phyloP scores from a whole-genome alignment of 2,888 invertebrate species.

The Drosophila cracens region DNA sequence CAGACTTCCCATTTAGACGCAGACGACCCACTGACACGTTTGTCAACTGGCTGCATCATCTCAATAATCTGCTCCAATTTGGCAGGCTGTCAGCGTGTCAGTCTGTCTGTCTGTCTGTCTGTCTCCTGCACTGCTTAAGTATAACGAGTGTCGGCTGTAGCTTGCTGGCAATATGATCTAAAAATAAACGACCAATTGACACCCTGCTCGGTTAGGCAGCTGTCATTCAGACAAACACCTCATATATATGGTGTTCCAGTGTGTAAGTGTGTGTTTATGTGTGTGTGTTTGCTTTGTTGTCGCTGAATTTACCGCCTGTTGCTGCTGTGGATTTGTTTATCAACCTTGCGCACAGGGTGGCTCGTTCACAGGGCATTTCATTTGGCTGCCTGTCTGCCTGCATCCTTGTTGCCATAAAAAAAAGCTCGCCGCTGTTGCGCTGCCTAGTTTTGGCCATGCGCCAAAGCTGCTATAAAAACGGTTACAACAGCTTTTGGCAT shows the following conservation, averaged over 20 bases:
- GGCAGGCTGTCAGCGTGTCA: conserved; percentile 39
- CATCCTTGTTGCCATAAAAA: conserved; percentile 57
- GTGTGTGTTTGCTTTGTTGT: neutral
- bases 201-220: conserved; percentile 24
- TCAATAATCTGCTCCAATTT: conserved; percentile 52
- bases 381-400: neutral
- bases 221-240: conserved; percentile 24
- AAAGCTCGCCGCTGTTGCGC: conserved; percentile 52
- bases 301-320: conserved; percentile 43
- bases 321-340: conserved; percentile 51
- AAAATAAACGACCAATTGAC: conserved; percentile 42
- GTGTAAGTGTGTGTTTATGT: neutral
- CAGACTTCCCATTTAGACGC: neutral
- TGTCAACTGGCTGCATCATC: conserved; percentile 45
- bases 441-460: conserved; percentile 53
- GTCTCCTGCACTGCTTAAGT: conserved; percentile 4
- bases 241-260: neutral
- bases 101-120: conserved; percentile 8
- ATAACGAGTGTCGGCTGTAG: conserved; percentile 13
- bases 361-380: conserved; percentile 30
- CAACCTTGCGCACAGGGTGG: conserved; percentile 35
- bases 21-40: conserved; percentile 55
- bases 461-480: conserved; percentile 61
- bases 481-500: conserved; percentile 26
- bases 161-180: conserved; percentile 25